Evolutionary conservation across 2,797 vertebrate species (phyloP).

Genomic region (Enteromius unitaeniatus): DNA sequence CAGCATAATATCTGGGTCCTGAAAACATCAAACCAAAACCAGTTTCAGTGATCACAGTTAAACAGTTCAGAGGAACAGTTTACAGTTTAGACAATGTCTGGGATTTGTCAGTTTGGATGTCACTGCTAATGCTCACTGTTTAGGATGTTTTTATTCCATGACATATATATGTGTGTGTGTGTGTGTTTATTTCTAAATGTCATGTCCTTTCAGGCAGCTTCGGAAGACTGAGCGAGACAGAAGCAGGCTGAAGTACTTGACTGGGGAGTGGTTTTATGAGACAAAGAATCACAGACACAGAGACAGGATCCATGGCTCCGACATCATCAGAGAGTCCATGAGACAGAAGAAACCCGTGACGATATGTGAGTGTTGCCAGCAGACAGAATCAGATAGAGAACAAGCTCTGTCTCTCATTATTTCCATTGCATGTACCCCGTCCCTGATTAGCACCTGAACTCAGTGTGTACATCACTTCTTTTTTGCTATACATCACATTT

Average conservation of each 20-base stretch:
- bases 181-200: not conserved
- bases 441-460: conserved; percentile 13
- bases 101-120: conserved; percentile 28
- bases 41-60: conserved; percentile 15
- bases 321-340: conserved; percentile 91
- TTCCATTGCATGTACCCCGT: conserved; percentile 6
- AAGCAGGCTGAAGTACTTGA: conserved; percentile 87
- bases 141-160: not conserved
- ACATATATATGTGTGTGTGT: not conserved
- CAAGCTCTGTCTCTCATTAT: conserved; percentile 16
- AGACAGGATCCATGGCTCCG: conserved; percentile 88
- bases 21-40: not conserved
- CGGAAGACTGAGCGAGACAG: conserved; percentile 80
- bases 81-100: conserved; percentile 31
- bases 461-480: not conserved
- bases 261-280: conserved; percentile 97
- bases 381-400: conserved; percentile 17
- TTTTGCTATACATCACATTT: not conserved
- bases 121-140: conserved; percentile 12
- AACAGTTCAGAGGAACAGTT: conserved; percentile 16
- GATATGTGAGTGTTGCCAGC: conserved; percentile 75
- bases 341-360: conserved; percentile 78
- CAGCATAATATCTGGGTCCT: not conserved
- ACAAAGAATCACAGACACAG: conserved; percentile 88
- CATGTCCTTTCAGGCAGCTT: conserved; percentile 77